Percentiles rank a stretch among this genome's conserved stretches.
phyloP scores from a whole-genome alignment of 2,113 vertebrate genomes.

The Pteropus alecto region DNA sequence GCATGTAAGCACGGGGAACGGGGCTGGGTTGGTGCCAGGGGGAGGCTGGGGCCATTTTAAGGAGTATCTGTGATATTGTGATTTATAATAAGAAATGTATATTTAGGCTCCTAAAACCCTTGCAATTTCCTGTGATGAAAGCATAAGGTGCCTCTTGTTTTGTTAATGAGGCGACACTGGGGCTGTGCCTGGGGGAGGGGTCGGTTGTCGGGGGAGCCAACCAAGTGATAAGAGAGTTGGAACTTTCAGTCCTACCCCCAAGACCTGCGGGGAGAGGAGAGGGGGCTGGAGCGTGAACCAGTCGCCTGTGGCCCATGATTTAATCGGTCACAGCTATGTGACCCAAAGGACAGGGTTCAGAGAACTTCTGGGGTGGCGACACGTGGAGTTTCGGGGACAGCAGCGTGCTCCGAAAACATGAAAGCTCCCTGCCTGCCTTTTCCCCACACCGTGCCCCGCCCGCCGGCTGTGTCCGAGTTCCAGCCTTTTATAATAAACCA shows the following conservation, averaged over 20 bases:
- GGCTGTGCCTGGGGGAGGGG: too few relatives aligned
- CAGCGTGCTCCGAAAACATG: fast-evolving
- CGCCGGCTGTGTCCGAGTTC: neutral
- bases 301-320: neutral
- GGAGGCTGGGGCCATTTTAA: neutral
- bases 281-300: neutral
- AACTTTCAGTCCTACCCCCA: neutral
- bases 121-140: neutral
- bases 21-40: neutral
- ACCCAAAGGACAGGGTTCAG: neutral
- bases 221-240: neutral
- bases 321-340: too few relatives aligned
- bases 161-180: neutral
- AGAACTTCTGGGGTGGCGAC: neutral
- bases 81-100: neutral
- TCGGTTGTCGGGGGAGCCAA: neutral
- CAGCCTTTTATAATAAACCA: neutral
- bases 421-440: neutral
- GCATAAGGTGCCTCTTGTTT: neutral
- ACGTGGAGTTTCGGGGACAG: neutral
- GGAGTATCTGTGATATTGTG: neutral
- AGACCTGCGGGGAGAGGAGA: neutral
- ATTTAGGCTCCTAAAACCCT: too few relatives aligned
- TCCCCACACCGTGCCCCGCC: neutral
- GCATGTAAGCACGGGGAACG: neutral